Percentiles rank a stretch among this genome's conserved stretches.
phyloP scores from a whole-genome alignment of 2,113 vertebrate genomes.

The Junco hyemalis region DNA sequence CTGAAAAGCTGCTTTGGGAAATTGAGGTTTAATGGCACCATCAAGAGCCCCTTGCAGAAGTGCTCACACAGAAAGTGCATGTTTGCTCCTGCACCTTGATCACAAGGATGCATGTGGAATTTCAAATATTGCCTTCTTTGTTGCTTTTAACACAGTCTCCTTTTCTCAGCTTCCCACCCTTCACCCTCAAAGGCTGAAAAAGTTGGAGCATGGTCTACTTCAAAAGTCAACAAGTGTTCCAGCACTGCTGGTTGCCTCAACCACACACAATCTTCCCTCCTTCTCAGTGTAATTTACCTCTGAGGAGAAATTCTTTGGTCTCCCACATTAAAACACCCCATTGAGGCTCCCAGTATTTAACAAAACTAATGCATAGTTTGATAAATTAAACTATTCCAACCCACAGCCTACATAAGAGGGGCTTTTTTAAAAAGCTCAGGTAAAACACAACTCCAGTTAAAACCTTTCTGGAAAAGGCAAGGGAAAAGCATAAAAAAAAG shows the following conservation, averaged over 20 bases:
- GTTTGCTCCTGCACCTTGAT: neutral
- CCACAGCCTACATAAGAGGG: neutral
- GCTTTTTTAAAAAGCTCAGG: neutral
- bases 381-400: neutral
- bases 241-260: neutral
- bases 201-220: neutral
- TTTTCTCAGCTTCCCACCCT: neutral
- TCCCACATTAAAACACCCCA: neutral
- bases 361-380: neutral
- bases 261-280: neutral
- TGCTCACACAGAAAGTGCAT: neutral
- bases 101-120: neutral
- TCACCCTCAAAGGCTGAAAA: neutral
- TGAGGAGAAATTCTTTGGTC: neutral
- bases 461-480: neutral
- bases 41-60: neutral
- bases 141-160: neutral
- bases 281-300: slow-evolving; percentile 10
- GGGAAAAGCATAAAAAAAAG: neutral
- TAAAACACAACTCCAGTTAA: neutral
- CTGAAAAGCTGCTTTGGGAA: neutral
- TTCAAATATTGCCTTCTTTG: neutral
- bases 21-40: neutral
- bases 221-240: neutral
- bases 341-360: neutral